Percentiles rank a stretch among this genome's conserved stretches.
These are phyloP conservation scores for Dasyprocta punctata DNA, from an alignment of 2,113 vertebrate species.

Conservation along the genomic window DNA sequence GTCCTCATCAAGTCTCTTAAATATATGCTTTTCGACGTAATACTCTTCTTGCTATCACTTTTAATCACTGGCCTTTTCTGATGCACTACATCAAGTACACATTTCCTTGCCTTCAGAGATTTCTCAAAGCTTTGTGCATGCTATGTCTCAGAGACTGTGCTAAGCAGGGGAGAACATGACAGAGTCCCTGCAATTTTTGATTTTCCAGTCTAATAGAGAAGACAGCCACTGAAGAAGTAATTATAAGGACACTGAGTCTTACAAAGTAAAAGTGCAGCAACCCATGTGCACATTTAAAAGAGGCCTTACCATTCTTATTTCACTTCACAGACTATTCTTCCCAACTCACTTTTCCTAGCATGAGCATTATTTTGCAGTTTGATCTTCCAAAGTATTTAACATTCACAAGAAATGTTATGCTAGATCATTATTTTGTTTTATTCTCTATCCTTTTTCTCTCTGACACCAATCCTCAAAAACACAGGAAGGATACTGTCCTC, in stretches of 20 bases:
- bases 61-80: neutral
- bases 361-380: neutral
- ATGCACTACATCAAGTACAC: neutral
- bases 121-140: neutral
- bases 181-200: neutral
- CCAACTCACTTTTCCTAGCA: neutral
- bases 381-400: neutral
- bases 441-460: neutral
- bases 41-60: neutral
- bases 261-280: neutral
- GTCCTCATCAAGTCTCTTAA: neutral
- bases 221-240: neutral
- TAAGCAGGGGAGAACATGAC: neutral
- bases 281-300: neutral
- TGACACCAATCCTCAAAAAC: neutral
- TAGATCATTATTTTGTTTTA: neutral
- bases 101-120: neutral
- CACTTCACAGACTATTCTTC: neutral
- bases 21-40: neutral
- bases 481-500: neutral
- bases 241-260: neutral
- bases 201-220: slow-evolving; percentile 19
- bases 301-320: neutral
- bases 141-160: neutral
- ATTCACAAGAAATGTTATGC: neutral